Evolutionary conservation across 2,888 invertebrate species (phyloP).

Genomic region (Emmelina monodactyla): DNA sequence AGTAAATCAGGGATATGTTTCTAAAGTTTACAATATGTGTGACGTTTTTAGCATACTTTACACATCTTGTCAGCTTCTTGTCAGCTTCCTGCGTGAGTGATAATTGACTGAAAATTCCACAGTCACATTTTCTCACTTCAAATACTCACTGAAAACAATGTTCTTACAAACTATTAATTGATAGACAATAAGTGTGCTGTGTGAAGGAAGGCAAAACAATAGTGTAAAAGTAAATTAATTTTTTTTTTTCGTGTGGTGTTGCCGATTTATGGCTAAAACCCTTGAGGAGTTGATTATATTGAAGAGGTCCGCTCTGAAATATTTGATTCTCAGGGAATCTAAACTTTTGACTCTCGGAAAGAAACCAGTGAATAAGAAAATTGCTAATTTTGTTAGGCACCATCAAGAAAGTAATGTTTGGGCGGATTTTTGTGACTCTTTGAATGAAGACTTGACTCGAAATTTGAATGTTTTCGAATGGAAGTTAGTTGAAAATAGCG

Average conservation of each 20-base stretch:
- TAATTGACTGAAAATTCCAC: conserved; percentile 37
- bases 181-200: neutral
- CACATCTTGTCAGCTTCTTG: no score
- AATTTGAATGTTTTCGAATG: conserved; percentile 39
- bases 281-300: conserved; percentile 42
- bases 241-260: conserved; percentile 1
- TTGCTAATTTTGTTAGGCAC: conserved; percentile 33
- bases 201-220: neutral
- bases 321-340: conserved; percentile 39
- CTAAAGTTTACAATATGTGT: no score
- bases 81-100: conserved; percentile 19
- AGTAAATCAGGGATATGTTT: no score
- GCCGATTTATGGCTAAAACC: conserved; percentile 37
- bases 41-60: no score
- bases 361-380: conserved; percentile 43
- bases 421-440: conserved; percentile 34
- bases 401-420: conserved; percentile 33
- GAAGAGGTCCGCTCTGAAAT: conserved; percentile 35
- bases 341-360: conserved; percentile 36
- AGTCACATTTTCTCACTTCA: conserved; percentile 10
- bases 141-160: no score
- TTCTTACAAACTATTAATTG: no score
- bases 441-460: conserved; percentile 44
- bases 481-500: conserved; percentile 19
- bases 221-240: conserved; percentile 3